Conservation (phyloP, 2,113 vertebrate genomes). For the Vimba vimba region DNA sequence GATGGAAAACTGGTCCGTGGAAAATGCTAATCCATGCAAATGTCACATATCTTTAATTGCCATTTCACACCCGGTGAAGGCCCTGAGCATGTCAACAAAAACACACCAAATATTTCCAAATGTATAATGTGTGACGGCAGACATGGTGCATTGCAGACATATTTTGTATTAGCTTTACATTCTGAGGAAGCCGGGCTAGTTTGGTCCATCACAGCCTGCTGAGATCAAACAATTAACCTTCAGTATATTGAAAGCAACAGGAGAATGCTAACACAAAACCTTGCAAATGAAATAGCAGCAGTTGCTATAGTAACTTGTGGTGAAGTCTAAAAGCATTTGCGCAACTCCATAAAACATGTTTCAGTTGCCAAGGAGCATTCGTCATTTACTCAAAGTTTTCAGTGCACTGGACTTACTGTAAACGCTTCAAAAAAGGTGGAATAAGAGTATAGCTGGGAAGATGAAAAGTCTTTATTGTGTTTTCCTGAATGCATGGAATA, state of each 20-base stretch:
- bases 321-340: slow-evolving; percentile 49
- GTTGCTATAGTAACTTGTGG: slow-evolving; percentile 58
- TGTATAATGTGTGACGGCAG: neutral
- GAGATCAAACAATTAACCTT: slow-evolving; percentile 61
- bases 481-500: neutral
- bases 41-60: neutral
- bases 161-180: slow-evolving; percentile 2
- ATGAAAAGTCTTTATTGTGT: neutral
- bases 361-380: slow-evolving; percentile 45
- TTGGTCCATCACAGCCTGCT: slow-evolving; percentile 38
- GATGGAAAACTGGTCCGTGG: neutral
- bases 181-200: slow-evolving; percentile 6
- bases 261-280: slow-evolving; percentile 57
- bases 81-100: neutral
- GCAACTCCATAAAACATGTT: slow-evolving; percentile 35
- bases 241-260: slow-evolving; percentile 52
- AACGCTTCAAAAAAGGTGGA: neutral
- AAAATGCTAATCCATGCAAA: neutral
- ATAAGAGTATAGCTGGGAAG: neutral
- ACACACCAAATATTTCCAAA: neutral
- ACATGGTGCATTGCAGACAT: slow-evolving; percentile 5
- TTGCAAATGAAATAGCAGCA: slow-evolving; percentile 36
- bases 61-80: neutral
- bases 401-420: slow-evolving; percentile 20
- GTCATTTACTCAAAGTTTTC: slow-evolving; percentile 46